Evolutionary conservation across 2,113 vertebrate genomes (phyloP).

Genomic region (Electrona antarctica): DNA sequence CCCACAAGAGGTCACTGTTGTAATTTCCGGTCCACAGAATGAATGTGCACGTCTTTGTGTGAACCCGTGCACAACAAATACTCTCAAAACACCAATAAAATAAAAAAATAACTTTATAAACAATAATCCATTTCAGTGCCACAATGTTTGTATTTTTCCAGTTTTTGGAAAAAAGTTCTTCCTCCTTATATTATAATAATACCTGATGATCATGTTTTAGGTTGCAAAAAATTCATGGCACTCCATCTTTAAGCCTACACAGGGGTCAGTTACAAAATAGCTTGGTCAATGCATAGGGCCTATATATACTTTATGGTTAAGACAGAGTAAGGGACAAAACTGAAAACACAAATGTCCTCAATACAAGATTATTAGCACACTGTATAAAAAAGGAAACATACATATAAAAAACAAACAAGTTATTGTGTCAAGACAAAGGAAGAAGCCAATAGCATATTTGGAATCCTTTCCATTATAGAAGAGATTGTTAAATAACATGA

Average conservation of each 20-base stretch:
- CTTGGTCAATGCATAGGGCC: no score
- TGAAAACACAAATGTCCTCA: not conserved
- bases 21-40: constrained; percentile 3
- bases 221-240: no score
- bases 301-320: not conserved
- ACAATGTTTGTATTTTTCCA: not conserved
- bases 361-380: not conserved
- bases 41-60: constrained; percentile 9
- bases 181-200: no score
- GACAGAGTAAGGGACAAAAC: not conserved
- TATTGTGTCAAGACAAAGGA: no score
- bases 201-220: no score
- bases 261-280: not conserved
- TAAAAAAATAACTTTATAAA: constrained; percentile 9
- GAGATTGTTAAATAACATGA: no score
- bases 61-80: constrained; percentile 13
- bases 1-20: constrained; percentile 59
- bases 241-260: no score
- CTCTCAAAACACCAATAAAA: constrained; percentile 39
- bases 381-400: no score
- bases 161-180: no score
- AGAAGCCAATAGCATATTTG: no score
- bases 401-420: no score
- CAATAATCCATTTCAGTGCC: not conserved
- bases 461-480: no score